Conservation (phyloP, 35 echinoderm and acorn worm genomes). For the Nesometra sesokonis region DNA sequence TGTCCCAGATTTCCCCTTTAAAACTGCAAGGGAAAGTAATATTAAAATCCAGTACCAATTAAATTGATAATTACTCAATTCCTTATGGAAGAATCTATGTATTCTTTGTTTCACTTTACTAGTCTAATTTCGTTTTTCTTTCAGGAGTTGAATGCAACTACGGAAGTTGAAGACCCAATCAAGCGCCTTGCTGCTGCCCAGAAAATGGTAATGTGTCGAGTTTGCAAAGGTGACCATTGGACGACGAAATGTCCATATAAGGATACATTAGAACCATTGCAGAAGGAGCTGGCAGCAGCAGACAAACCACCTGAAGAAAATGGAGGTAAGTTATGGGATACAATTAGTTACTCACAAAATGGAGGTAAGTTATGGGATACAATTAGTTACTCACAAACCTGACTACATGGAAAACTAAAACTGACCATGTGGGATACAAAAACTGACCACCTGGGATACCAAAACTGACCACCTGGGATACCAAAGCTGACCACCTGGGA, state of each 20-base stretch:
- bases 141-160: slow-evolving; percentile 47
- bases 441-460: no score
- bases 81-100: no score
- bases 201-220: slow-evolving; percentile 86
- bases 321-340: neutral
- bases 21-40: no score
- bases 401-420: no score
- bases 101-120: no score
- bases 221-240: slow-evolving; percentile 99
- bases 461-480: no score
- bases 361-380: neutral
- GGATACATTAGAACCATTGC: slow-evolving; percentile 79
- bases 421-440: no score
- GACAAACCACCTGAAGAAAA: slow-evolving; percentile 12
- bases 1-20: no score
- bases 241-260: slow-evolving; percentile 99
- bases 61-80: no score
- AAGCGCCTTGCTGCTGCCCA: neutral
- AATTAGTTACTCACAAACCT: no score
- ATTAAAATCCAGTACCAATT: no score
- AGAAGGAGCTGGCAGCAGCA: slow-evolving; percentile 41
- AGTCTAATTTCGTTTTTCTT: neutral
- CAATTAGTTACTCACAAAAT: no score
- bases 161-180: slow-evolving; percentile 48
- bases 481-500: neutral